Conservation (phyloP, 2,113 vertebrate genomes). For the Empidonax alnorum region DNA sequence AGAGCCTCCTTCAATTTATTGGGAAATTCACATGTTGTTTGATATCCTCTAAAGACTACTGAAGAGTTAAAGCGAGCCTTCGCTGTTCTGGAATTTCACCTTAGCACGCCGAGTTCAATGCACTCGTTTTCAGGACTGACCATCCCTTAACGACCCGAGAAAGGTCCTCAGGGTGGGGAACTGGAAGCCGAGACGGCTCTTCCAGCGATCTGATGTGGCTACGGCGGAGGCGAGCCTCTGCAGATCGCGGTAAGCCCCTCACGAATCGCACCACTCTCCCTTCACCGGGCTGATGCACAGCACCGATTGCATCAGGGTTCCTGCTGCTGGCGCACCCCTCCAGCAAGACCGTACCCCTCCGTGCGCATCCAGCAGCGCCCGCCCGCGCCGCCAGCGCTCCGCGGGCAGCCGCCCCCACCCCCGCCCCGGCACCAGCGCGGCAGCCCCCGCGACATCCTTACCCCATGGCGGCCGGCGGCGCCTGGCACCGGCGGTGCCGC, state of each 20-base stretch:
- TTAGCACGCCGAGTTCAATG: not conserved
- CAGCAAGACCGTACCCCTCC: not conserved
- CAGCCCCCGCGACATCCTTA: constrained; percentile 62
- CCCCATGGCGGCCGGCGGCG: constrained; percentile 73
- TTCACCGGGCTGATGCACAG: not conserved
- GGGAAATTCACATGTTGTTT: not conserved
- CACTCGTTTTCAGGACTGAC: not conserved
- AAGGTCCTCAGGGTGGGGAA: not conserved
- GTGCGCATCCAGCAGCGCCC: not conserved
- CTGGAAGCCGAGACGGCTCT: not conserved
- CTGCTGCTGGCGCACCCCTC: not conserved
- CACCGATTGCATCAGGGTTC: not conserved
- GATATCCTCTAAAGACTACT: not conserved
- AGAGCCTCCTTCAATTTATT: not conserved
- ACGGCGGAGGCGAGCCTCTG: not conserved
- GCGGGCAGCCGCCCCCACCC: not conserved
- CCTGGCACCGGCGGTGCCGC: constrained; percentile 35
- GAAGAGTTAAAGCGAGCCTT: not conserved
- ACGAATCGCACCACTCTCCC: not conserved
- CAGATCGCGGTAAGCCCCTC: not conserved
- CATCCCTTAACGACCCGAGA: not conserved
- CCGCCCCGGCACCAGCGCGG: not conserved
- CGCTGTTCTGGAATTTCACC: not conserved
- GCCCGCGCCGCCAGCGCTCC: not conserved
- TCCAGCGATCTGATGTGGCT: not conserved